phyloP scores from a whole-genome alignment of 2,797 vertebrate genomes.

The Taeniopygia guttata region DNA sequence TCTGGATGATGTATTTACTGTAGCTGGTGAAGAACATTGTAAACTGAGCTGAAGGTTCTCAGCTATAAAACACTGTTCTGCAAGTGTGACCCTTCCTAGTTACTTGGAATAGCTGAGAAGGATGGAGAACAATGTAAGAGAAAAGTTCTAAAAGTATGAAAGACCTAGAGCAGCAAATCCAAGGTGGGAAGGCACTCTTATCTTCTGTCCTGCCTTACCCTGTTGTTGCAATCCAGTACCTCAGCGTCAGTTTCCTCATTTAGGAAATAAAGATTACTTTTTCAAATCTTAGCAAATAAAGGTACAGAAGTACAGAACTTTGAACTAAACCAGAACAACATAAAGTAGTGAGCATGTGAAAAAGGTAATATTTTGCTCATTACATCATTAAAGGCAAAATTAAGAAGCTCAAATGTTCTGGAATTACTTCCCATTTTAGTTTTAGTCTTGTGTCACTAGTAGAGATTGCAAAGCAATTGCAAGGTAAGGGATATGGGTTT shows the following conservation, averaged over 20 bases:
- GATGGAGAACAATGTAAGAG: neutral
- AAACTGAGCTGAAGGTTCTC: neutral
- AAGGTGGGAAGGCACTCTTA: neutral
- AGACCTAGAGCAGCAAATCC: neutral
- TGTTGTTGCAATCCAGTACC: neutral
- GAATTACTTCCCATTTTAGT: neutral
- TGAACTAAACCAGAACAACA: neutral
- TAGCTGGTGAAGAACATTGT: neutral
- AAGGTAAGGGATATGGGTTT: neutral
- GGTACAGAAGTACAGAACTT: neutral
- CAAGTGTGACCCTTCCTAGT: neutral
- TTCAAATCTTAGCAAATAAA: neutral
- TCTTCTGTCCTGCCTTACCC: neutral
- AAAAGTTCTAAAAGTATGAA: neutral
- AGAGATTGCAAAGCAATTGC: neutral
- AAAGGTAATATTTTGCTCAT: neutral
- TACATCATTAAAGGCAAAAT: neutral
- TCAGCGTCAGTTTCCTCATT: neutral
- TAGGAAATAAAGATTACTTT: neutral
- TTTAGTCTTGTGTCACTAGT: neutral
- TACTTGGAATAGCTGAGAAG: neutral
- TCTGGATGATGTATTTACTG: neutral
- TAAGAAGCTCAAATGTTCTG: neutral
- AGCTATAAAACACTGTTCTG: neutral
- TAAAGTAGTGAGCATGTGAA: neutral